Evolutionary conservation across 37 sponge, comb jelly and placozoan species (phyloP).

Genomic region (Chondrilla cf. caribensis): DNA sequence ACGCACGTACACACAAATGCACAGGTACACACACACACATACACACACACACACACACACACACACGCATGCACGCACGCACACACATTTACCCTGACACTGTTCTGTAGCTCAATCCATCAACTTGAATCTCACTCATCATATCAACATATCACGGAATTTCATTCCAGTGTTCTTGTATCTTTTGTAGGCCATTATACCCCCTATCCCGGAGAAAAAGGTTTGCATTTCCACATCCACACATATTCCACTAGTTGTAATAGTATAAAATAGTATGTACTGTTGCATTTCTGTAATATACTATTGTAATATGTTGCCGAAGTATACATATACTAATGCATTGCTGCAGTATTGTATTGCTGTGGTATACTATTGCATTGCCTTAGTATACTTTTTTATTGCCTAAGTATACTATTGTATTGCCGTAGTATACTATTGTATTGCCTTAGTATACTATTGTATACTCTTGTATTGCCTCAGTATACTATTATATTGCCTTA

Average conservation of each 20-base stretch:
- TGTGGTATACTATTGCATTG: background rate
- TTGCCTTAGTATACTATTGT: background rate
- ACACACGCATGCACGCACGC: background rate
- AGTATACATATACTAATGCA: background rate
- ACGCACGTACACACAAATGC: too few relatives aligned
- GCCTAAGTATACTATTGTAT: background rate
- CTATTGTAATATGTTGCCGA: background rate
- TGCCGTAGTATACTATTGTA: background rate
- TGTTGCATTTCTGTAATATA: background rate
- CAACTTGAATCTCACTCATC: too few relatives aligned
- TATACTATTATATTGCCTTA: background rate
- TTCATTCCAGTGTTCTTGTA: too few relatives aligned
- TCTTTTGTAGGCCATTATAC: slow-evolving; percentile 46
- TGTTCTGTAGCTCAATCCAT: background rate
- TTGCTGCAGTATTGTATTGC: background rate
- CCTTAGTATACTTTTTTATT: background rate
- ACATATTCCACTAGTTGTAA: too few relatives aligned
- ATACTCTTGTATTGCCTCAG: background rate
- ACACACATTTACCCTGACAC: background rate
- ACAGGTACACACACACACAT: too few relatives aligned
- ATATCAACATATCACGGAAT: too few relatives aligned
- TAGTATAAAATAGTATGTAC: too few relatives aligned
- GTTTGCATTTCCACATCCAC: slow-evolving; percentile 17
- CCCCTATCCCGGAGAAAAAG: slow-evolving; percentile 72
- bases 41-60: background rate